Conservation (phyloP, 2,888 invertebrate genomes). For the Meghimatium bilineatum region DNA sequence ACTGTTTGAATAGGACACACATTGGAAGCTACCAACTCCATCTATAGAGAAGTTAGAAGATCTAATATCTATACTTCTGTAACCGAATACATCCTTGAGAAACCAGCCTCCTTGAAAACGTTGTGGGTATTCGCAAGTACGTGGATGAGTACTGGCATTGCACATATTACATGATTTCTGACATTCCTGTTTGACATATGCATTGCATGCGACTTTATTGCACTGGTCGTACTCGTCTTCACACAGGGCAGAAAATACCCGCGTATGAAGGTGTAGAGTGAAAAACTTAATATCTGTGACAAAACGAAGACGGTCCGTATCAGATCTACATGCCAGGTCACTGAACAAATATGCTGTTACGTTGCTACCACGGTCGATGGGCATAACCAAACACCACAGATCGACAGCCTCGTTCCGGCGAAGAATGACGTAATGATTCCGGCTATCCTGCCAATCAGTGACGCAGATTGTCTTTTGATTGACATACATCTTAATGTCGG, state of each 20-base stretch:
- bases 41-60: slow-evolving; percentile 52
- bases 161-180: slow-evolving; percentile 66
- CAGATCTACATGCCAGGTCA: slow-evolving; percentile 59
- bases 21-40: slow-evolving; percentile 61
- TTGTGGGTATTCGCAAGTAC: slow-evolving; percentile 62
- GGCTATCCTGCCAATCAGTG: slow-evolving; percentile 61
- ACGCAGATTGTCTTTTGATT: slow-evolving; percentile 61
- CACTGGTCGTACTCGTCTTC: slow-evolving; percentile 70
- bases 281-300: slow-evolving; percentile 49
- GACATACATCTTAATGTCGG: slow-evolving; percentile 57
- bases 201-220: slow-evolving; percentile 58
- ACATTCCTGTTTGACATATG: slow-evolving; percentile 61
- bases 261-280: slow-evolving; percentile 57
- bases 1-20: slow-evolving; percentile 59
- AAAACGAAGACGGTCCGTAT: background rate
- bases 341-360: slow-evolving; percentile 57
- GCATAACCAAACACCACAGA: slow-evolving; percentile 64
- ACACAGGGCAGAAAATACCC: slow-evolving; percentile 60
- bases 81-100: slow-evolving; percentile 47
- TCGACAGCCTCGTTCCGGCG: slow-evolving; percentile 54
- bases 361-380: slow-evolving; percentile 31
- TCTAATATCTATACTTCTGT: slow-evolving; percentile 30
- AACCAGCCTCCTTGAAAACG: slow-evolving; percentile 60
- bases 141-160: slow-evolving; percentile 54
- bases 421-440: slow-evolving; percentile 60